These are phyloP conservation scores for Brienomyrus longianalis DNA, from an alignment of 2,113 vertebrate genomes.

Conservation along the genomic window DNA sequence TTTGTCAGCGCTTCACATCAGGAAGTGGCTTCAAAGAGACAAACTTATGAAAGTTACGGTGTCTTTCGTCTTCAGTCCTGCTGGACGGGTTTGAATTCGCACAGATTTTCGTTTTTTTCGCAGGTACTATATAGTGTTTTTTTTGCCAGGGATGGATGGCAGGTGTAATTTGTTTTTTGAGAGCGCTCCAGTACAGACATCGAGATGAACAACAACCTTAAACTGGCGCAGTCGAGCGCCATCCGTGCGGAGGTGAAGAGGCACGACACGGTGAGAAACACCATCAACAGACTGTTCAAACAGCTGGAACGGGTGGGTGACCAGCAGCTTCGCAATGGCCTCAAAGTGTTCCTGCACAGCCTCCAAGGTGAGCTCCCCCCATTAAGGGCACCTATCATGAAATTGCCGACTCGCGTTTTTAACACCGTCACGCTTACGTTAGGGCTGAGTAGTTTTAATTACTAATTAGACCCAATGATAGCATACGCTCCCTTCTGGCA, in stretches of 20 bases:
- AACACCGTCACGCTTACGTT: not conserved
- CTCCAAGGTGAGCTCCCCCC: slow-evolving; percentile 59
- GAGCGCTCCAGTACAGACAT: slow-evolving; percentile 31
- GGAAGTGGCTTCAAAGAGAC: slow-evolving; percentile 60
- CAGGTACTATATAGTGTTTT: not conserved
- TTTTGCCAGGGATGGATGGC: slow-evolving; percentile 50
- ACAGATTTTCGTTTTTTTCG: slow-evolving; percentile 22
- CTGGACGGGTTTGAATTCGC: slow-evolving; percentile 7
- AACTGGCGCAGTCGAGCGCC: slow-evolving; percentile 58
- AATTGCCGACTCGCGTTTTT: not conserved
- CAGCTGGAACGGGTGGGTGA: slow-evolving; percentile 63
- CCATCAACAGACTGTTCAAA: slow-evolving; percentile 54
- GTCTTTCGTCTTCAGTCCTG: slow-evolving; percentile 28
- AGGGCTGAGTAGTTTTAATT: not conserved
- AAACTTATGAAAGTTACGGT: slow-evolving; percentile 56
- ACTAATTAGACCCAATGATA: not conserved
- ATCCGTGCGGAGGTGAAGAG: slow-evolving; percentile 68
- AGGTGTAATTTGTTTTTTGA: slow-evolving; percentile 24
- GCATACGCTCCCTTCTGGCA: not conserved
- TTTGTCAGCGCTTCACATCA: slow-evolving; percentile 41
- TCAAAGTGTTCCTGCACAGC: slow-evolving; percentile 59
- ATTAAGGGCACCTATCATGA: not conserved
- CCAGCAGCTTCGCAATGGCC: slow-evolving; percentile 54
- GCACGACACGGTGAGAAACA: slow-evolving; percentile 57
- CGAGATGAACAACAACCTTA: slow-evolving; percentile 62